phyloP scores from a whole-genome alignment of 2,797 vertebrate species.

The Pristis pectinata region DNA sequence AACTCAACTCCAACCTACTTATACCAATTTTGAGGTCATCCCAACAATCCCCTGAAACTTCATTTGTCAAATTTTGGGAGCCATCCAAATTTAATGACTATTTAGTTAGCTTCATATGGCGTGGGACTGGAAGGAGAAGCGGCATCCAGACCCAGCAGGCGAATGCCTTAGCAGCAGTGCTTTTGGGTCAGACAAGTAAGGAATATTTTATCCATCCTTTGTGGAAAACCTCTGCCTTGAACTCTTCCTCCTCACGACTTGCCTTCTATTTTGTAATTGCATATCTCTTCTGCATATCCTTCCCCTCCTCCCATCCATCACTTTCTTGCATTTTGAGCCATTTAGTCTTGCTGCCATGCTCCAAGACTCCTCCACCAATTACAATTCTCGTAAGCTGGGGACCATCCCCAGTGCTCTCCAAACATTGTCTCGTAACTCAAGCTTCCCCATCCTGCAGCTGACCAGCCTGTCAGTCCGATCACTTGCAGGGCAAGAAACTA shows the following conservation, averaged over 20 bases:
- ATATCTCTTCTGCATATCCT: background rate
- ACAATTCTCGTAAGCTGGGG: background rate
- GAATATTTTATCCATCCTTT: background rate
- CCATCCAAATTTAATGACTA: background rate
- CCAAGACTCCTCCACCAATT: background rate
- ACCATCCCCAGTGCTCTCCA: background rate
- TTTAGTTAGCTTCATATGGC: background rate
- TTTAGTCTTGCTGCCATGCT: background rate
- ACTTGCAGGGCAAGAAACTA: background rate
- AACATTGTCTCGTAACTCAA: background rate
- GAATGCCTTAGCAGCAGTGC: background rate
- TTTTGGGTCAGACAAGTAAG: background rate
- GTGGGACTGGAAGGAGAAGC: background rate
- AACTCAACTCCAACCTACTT: too few relatives aligned
- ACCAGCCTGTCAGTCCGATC: background rate
- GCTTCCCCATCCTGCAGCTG: background rate
- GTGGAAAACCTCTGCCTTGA: background rate
- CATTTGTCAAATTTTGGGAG: background rate
- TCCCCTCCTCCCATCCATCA: background rate
- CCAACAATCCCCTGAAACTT: too few relatives aligned
- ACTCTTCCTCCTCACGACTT: background rate
- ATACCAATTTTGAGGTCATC: too few relatives aligned
- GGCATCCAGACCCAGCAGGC: too few relatives aligned
- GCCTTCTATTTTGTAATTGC: background rate
- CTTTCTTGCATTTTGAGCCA: too few relatives aligned